A percentile compares a stretch with the other conserved stretches of the same genome.
Conservation (phyloP, 2,797 vertebrate genomes). For the Acanthurus leucopareius region DNA sequence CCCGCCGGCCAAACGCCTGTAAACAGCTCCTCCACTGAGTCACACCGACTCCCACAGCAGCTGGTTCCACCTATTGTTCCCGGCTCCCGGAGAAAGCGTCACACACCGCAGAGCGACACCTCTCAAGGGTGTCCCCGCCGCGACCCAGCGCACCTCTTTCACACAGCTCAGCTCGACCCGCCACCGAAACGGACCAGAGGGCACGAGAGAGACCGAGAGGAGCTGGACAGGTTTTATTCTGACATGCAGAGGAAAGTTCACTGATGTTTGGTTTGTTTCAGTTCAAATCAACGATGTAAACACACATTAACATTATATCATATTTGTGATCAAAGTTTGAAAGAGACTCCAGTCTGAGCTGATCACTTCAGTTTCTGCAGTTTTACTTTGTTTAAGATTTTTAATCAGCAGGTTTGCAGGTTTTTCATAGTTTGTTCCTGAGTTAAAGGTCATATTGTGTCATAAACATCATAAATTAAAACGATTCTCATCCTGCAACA, state of each 20-base stretch:
- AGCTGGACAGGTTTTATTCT: background rate
- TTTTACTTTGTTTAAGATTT: no score
- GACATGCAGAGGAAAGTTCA: no score
- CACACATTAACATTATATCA: no score
- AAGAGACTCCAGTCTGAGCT: no score
- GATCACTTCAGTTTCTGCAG: no score
- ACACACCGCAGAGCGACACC: conserved; percentile 65
- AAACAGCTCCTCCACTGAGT: conserved; percentile 76
- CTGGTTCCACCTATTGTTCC: conserved; percentile 87
- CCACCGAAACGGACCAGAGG: background rate
- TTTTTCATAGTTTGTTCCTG: no score
- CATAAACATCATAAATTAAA: no score
- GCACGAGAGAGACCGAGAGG: background rate
- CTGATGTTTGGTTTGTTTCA: background rate
- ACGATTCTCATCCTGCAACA: no score
- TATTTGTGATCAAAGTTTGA: no score
- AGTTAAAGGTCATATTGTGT: no score
- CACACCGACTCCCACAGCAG: conserved; percentile 75
- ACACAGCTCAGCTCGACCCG: conserved; percentile 66
- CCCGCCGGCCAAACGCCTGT: conserved; percentile 55
- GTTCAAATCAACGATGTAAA: background rate
- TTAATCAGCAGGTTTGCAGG: no score
- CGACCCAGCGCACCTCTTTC: conserved; percentile 58
- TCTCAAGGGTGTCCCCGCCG: conserved; percentile 73
- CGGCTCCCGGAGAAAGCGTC: conserved; percentile 59